A percentile compares a stretch with the other conserved stretches of the same genome.
These are phyloP conservation scores for Melanerpes aurifrons DNA, from an alignment of 2,113 vertebrate species.

Conservation along the genomic window DNA sequence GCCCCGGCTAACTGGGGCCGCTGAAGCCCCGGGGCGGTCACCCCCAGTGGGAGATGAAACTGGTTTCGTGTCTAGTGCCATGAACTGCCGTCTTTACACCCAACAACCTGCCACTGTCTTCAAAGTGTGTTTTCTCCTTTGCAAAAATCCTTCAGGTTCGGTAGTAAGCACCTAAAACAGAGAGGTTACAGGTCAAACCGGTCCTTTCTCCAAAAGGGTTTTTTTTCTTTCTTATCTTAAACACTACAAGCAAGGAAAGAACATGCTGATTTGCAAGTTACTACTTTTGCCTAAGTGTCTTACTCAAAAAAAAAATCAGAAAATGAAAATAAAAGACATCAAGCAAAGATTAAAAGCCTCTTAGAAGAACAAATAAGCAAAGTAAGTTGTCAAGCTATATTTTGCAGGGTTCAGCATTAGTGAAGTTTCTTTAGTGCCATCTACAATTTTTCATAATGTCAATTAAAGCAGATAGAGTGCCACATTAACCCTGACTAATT, in stretches of 20 bases:
- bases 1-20: neutral
- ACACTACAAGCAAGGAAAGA: neutral
- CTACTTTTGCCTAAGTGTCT: neutral
- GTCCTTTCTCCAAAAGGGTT: neutral
- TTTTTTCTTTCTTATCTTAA: neutral
- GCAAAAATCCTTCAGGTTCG: neutral
- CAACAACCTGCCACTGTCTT: neutral
- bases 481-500: constrained; percentile 13
- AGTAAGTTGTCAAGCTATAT: constrained; percentile 7
- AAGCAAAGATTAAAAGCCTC: neutral
- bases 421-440: constrained; percentile 23
- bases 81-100: neutral
- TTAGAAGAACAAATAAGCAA: constrained; percentile 20
- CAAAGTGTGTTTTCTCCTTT: neutral
- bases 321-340: neutral
- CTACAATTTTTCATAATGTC: neutral
- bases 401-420: neutral
- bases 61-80: neutral
- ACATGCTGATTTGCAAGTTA: neutral
- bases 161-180: neutral
- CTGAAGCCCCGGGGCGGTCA: neutral
- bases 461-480: neutral
- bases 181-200: neutral
- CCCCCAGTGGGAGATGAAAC: neutral
- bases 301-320: neutral